Percentiles rank a stretch among this genome's conserved stretches.
phyloP scores from a whole-genome alignment of 2,888 invertebrate genomes.

The Chelonus formosanus region DNA sequence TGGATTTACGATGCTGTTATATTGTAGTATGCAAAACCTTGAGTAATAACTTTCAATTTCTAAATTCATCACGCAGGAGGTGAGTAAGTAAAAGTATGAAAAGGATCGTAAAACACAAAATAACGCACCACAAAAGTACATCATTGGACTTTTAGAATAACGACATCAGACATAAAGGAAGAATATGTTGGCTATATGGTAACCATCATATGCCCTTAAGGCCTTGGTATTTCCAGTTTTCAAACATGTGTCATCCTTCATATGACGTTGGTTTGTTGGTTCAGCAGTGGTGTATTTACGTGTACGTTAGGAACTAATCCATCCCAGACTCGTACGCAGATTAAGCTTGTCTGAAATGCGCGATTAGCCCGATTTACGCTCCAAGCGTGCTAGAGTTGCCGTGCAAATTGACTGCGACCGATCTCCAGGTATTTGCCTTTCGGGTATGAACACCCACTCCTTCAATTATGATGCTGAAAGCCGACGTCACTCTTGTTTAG shows the following conservation, averaged over 20 bases:
- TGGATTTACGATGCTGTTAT: not conserved
- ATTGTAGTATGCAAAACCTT: conserved; percentile 1
- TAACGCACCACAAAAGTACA: conserved; percentile 7
- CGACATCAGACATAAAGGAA: not conserved
- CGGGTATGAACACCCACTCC: conserved; percentile 30
- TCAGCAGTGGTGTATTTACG: conserved; percentile 14
- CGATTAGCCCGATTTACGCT: conserved; percentile 28
- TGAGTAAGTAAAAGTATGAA: conserved; percentile 17
- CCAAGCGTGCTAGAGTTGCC: conserved; percentile 26
- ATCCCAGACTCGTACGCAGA: conserved; percentile 23
- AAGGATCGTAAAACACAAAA: conserved; percentile 11
- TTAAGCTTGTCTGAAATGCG: conserved; percentile 31
- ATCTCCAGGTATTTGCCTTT: conserved; percentile 25
- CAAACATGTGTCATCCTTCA: not conserved
- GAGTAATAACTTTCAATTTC: conserved; percentile 11
- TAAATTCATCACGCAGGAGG: conserved; percentile 9
- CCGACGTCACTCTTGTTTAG: conserved; percentile 27
- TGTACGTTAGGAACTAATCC: conserved; percentile 15
- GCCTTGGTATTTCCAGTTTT: not conserved
- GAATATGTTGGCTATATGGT: not conserved
- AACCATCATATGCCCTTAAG: not conserved
- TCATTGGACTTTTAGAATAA: conserved; percentile 6
- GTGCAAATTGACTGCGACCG: conserved; percentile 30
- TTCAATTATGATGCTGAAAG: conserved; percentile 27
- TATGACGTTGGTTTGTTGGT: not conserved